Conservation (phyloP, 2,797 vertebrate genomes). For the Hapalemur alaotrensis region DNA sequence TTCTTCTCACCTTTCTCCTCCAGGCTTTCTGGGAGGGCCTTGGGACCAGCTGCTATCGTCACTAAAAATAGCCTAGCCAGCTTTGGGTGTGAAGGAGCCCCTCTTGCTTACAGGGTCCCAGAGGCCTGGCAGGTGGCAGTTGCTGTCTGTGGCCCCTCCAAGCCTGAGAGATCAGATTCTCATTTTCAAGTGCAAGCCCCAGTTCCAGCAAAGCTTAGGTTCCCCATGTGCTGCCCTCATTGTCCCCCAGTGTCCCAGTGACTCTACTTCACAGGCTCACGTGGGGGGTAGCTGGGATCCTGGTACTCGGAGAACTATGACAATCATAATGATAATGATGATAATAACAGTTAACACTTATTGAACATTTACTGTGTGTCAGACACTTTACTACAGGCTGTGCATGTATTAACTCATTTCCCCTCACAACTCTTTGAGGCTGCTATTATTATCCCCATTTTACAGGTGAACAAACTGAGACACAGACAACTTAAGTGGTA, state of each 20-base stretch:
- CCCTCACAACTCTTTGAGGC: slow-evolving; percentile 20
- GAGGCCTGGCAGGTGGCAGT: slow-evolving; percentile 60
- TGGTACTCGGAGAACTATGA: not conserved
- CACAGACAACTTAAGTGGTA: not conserved
- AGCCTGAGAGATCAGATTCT: slow-evolving; percentile 54
- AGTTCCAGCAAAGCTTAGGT: slow-evolving; percentile 28
- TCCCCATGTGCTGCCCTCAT: not conserved
- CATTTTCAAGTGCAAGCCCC: slow-evolving; percentile 5
- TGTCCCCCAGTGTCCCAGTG: not conserved
- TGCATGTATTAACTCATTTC: not conserved
- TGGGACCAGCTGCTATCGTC: slow-evolving; percentile 59
- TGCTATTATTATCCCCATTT: not conserved
- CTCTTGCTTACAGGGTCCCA: slow-evolving; percentile 47
- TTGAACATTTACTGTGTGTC: not conserved
- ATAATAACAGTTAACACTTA: not conserved
- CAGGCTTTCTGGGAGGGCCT: slow-evolving; percentile 39
- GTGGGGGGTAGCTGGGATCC: not conserved
- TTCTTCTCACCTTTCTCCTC: slow-evolving; percentile 60
- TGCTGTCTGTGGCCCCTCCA: slow-evolving; percentile 39
- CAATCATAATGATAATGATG: not conserved
- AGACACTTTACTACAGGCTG: not conserved
- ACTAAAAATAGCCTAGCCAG: slow-evolving; percentile 68
- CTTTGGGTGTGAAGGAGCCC: slow-evolving; percentile 59
- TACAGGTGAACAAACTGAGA: slow-evolving; percentile 44
- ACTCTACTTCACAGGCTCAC: not conserved